phyloP scores from a whole-genome alignment of 2,113 vertebrate genomes.

The Sinocyclocheilus rhinocerous region DNA sequence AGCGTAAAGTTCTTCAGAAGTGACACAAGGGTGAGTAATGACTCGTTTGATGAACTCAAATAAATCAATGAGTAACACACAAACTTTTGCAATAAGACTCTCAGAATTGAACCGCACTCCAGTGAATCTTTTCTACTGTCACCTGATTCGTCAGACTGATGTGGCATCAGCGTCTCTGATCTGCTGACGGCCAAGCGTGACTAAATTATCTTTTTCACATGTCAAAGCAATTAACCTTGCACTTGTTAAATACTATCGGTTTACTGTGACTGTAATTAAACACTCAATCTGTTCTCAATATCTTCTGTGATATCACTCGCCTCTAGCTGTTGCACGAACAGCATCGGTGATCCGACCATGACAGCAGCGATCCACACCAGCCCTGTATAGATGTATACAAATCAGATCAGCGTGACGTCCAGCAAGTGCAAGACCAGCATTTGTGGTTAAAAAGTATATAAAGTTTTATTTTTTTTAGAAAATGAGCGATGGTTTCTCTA shows the following conservation, averaged over 20 bases:
- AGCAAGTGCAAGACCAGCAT: too few relatives aligned
- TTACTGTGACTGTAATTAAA: background rate
- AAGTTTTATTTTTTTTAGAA: too few relatives aligned
- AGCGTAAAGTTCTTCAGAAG: background rate
- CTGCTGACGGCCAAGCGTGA: background rate
- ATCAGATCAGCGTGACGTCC: background rate
- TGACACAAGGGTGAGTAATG: background rate
- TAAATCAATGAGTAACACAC: background rate
- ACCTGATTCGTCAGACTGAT: too few relatives aligned
- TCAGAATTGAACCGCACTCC: background rate
- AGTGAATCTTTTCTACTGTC: background rate
- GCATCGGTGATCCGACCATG: conserved; percentile 80
- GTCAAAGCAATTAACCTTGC: background rate
- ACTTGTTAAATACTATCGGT: background rate
- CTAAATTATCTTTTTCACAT: background rate
- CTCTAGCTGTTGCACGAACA: conserved; percentile 82
- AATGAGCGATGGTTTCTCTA: too few relatives aligned
- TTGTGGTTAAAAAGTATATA: too few relatives aligned
- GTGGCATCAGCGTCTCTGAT: background rate
- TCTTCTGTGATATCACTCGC: conserved; percentile 59
- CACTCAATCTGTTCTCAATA: background rate
- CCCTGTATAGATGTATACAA: conserved; percentile 62
- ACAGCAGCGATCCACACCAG: conserved; percentile 79
- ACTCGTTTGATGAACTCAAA: background rate
- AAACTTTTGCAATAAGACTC: background rate